phyloP scores from a whole-genome alignment of 2,888 invertebrate genomes.

The Drosophila merina region DNA sequence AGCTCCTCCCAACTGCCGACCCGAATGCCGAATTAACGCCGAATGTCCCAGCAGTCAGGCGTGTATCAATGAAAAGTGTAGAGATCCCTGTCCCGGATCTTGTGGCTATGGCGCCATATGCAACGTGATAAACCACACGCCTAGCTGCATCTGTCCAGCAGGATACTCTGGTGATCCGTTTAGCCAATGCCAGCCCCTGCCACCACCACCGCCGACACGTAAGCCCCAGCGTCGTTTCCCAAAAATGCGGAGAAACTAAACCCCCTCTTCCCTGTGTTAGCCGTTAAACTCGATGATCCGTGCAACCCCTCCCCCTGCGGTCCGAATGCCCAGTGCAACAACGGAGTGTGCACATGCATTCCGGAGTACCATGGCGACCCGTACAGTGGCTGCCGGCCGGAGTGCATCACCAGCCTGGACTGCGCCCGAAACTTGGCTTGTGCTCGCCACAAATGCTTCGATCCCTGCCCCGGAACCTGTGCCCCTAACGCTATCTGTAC shows the following conservation, averaged over 20 bases:
- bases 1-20: slow-evolving; percentile 89
- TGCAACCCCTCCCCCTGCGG: slow-evolving; percentile 92
- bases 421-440: slow-evolving; percentile 90
- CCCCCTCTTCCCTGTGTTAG: slow-evolving; percentile 46
- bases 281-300: slow-evolving; percentile 85
- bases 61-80: slow-evolving; percentile 89
- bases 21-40: slow-evolving; percentile 89
- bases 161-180: slow-evolving; percentile 90
- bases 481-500: slow-evolving; percentile 90
- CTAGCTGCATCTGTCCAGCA: slow-evolving; percentile 88
- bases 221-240: slow-evolving; percentile 4
- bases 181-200: slow-evolving; percentile 87
- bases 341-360: slow-evolving; percentile 81
- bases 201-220: slow-evolving; percentile 66
- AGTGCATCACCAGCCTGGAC: slow-evolving; percentile 91
- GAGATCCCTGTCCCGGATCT: slow-evolving; percentile 89
- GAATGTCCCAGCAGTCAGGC: slow-evolving; percentile 89
- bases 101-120: slow-evolving; percentile 88
- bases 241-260: not conserved
- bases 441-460: slow-evolving; percentile 89
- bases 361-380: slow-evolving; percentile 90
- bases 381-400: slow-evolving; percentile 90
- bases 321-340: slow-evolving; percentile 88
- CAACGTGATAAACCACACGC: slow-evolving; percentile 88
- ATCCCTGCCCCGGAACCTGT: slow-evolving; percentile 92